A percentile compares a stretch with the other conserved stretches of the same genome.
Evolutionary conservation across 2,113 vertebrate genomes (phyloP).

Genomic region (Gobio gobio): DNA sequence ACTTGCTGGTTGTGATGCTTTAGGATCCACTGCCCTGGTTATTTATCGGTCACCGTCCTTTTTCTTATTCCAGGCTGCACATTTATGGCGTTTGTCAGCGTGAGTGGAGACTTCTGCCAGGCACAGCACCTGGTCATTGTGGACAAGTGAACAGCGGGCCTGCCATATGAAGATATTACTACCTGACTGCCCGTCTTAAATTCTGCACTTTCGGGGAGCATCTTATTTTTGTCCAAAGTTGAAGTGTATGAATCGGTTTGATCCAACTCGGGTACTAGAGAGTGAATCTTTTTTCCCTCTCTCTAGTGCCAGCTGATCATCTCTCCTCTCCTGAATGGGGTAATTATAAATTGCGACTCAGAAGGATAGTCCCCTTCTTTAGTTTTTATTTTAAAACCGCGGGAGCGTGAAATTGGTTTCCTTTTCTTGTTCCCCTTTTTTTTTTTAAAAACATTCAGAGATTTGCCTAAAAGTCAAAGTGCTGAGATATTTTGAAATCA

Average conservation of each 20-base stretch:
- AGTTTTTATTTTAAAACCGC: slow-evolving; percentile 43
- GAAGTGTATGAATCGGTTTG: slow-evolving; percentile 56
- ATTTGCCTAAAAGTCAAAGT: slow-evolving; percentile 27
- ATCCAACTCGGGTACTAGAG: slow-evolving; percentile 46
- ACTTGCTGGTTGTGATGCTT: slow-evolving; percentile 18
- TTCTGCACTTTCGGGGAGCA: slow-evolving; percentile 62
- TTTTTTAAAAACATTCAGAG: neutral
- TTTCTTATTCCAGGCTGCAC: slow-evolving; percentile 82
- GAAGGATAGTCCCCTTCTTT: slow-evolving; percentile 62
- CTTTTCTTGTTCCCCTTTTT: slow-evolving; percentile 31
- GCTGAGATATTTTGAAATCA: slow-evolving; percentile 12
- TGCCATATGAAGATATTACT: slow-evolving; percentile 63
- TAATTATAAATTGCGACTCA: slow-evolving; percentile 59
- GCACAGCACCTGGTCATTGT: slow-evolving; percentile 97
- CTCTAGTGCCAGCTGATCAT: slow-evolving; percentile 45
- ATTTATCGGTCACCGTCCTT: slow-evolving; percentile 52
- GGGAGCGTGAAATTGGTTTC: neutral
- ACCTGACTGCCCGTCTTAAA: slow-evolving; percentile 67
- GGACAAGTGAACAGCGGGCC: slow-evolving; percentile 88
- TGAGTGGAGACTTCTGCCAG: slow-evolving; percentile 98
- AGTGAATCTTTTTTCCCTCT: slow-evolving; percentile 42
- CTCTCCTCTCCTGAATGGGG: slow-evolving; percentile 67
- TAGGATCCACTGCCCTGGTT: neutral
- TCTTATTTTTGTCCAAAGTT: slow-evolving; percentile 57
- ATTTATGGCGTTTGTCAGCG: slow-evolving; percentile 98